Percentiles rank a stretch among this genome's conserved stretches.
Evolutionary conservation across 2,113 vertebrate species (phyloP).

Genomic region (Anhinga rufa): DNA sequence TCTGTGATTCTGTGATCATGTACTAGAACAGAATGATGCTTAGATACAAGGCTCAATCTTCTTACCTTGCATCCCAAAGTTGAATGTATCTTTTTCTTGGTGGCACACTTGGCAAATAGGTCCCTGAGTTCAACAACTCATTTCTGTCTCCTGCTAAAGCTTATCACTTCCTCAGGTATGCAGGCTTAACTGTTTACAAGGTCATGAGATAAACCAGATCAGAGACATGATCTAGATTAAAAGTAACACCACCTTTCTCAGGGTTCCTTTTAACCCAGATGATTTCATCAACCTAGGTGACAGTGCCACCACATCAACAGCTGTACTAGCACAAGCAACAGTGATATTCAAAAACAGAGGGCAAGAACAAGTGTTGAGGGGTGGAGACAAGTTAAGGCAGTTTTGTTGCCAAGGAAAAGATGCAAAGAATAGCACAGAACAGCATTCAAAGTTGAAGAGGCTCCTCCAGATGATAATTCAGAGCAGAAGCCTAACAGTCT

Average conservation of each 20-base stretch:
- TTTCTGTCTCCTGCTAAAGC: neutral
- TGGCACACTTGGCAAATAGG: neutral
- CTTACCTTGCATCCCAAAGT: neutral
- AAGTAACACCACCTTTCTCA: neutral
- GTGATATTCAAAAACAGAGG: neutral
- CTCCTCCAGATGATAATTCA: slow-evolving; percentile 46
- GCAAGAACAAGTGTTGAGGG: neutral
- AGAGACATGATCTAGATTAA: neutral
- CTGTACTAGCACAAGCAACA: neutral
- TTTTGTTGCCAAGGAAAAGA: neutral
- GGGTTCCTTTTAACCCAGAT: neutral
- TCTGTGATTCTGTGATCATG: too few relatives aligned
- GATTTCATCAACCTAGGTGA: neutral
- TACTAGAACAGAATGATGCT: neutral
- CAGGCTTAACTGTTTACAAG: neutral
- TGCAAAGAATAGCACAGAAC: slow-evolving; percentile 29
- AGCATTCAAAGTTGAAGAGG: slow-evolving; percentile 25
- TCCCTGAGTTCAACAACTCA: neutral
- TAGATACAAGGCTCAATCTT: neutral
- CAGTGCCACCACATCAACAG: neutral
- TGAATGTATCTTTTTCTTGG: neutral
- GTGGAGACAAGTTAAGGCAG: neutral
- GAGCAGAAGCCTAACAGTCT: slow-evolving; percentile 34
- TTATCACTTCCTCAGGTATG: neutral
- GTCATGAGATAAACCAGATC: neutral